phyloP scores from a whole-genome alignment of 35 echinoderm and acorn worm genomes.

The Diadema setosum region DNA sequence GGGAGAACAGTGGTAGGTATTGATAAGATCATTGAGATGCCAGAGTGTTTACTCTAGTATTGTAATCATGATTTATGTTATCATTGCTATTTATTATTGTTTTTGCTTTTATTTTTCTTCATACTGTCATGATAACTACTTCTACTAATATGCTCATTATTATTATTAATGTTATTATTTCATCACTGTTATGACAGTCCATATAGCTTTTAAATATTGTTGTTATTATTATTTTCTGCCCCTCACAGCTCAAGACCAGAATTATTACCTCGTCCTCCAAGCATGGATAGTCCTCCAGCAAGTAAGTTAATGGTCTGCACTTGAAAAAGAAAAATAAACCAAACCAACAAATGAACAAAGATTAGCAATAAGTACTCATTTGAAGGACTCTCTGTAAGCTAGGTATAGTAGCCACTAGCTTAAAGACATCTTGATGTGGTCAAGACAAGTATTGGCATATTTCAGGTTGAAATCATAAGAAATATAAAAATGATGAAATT shows the following conservation, averaged over 20 bases:
- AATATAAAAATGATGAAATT: too few relatives aligned
- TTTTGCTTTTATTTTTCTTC: too few relatives aligned
- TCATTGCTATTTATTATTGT: too few relatives aligned
- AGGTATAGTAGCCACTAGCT: background rate
- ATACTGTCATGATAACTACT: too few relatives aligned
- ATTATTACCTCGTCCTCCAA: slow-evolving; percentile 30
- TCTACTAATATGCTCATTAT: too few relatives aligned
- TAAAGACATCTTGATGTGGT: background rate
- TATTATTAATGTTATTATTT: too few relatives aligned
- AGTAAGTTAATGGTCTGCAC: background rate
- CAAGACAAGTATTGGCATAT: background rate
- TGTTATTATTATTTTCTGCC: background rate
- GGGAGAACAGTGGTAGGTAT: too few relatives aligned
- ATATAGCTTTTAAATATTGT: background rate
- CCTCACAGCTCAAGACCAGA: slow-evolving; percentile 56
- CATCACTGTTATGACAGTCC: background rate
- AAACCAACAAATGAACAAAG: background rate
- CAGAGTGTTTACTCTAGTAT: too few relatives aligned
- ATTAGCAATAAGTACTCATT: background rate
- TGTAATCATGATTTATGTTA: too few relatives aligned
- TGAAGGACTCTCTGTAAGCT: background rate
- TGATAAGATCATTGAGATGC: too few relatives aligned
- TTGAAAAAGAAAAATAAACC: background rate
- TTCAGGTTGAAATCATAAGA: background rate
- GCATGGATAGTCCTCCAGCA: slow-evolving; percentile 18